Percentiles rank a stretch among this genome's conserved stretches.
phyloP scores from a whole-genome alignment of 2,888 invertebrate species.

The Caenorhabditis sp. region DNA sequence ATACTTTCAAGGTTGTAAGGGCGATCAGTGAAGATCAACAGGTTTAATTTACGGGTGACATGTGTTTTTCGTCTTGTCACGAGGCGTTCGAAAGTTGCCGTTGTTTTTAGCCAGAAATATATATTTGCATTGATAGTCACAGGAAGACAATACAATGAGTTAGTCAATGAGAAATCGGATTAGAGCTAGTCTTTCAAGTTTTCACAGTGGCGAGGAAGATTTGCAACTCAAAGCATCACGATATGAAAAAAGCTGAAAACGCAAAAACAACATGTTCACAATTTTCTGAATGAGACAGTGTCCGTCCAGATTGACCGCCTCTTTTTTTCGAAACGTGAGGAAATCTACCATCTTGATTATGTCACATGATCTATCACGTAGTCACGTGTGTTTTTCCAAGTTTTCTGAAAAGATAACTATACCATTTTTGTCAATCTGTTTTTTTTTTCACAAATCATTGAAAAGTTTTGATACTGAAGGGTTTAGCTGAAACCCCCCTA shows the following conservation, averaged over 20 bases:
- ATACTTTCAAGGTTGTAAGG: constrained; percentile 49
- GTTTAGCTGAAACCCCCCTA: not conserved
- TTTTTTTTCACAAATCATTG: too few relatives aligned
- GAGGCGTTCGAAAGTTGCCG: constrained; percentile 22
- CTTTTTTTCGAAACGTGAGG: constrained; percentile 14
- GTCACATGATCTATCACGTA: constrained; percentile 7
- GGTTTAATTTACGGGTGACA: constrained; percentile 40
- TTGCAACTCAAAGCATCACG: too few relatives aligned
- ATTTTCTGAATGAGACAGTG: too few relatives aligned
- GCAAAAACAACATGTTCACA: too few relatives aligned
- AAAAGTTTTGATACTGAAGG: too few relatives aligned
- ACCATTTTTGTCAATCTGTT: too few relatives aligned
- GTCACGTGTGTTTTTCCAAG: constrained; percentile 30
- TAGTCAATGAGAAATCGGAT: too few relatives aligned
- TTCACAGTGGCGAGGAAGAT: too few relatives aligned
- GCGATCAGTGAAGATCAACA: constrained; percentile 44
- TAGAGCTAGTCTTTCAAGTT: too few relatives aligned
- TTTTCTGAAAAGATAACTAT: not conserved
- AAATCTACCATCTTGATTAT: not conserved
- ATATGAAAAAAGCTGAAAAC: too few relatives aligned
- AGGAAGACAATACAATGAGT: too few relatives aligned
- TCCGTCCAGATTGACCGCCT: not conserved
- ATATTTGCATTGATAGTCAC: too few relatives aligned
- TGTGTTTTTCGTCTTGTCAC: constrained; percentile 28
- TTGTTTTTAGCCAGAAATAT: not conserved